A percentile compares a stretch with the other conserved stretches of the same genome.
Conservation (phyloP, 2,888 invertebrate genomes). For the Tanytarsus gracilentus region DNA sequence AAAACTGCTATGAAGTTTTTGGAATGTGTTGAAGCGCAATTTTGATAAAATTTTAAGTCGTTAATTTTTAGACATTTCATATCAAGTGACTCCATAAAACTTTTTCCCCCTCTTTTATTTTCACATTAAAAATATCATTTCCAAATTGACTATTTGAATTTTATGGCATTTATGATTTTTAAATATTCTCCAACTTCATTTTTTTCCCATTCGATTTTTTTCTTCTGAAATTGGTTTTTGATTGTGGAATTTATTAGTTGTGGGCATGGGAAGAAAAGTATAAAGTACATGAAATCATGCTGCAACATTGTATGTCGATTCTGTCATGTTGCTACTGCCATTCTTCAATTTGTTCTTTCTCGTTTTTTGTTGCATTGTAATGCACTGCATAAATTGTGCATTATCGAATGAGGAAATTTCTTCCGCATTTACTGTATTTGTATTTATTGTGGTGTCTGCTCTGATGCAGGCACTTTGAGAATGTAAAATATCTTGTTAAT, state of each 20-base stretch:
- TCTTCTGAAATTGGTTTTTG: slow-evolving; percentile 1
- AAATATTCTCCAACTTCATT: slow-evolving; percentile 1
- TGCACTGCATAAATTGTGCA: background rate
- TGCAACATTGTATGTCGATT: slow-evolving; percentile 1
- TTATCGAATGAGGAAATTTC: too few relatives aligned
- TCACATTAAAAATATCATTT: too few relatives aligned
- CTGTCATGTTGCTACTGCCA: background rate
- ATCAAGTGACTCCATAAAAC: background rate
- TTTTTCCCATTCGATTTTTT: background rate
- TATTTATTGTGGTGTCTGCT: too few relatives aligned
- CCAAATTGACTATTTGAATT: slow-evolving; percentile 8
- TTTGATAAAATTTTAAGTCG: background rate
- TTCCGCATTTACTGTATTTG: too few relatives aligned
- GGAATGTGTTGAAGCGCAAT: background rate
- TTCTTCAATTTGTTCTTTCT: too few relatives aligned
- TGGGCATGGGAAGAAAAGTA: too few relatives aligned
- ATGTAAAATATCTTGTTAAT: too few relatives aligned
- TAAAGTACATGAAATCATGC: background rate
- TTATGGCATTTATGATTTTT: slow-evolving; percentile 7
- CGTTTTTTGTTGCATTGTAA: background rate
- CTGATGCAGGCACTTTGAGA: too few relatives aligned
- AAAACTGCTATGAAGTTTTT: background rate
- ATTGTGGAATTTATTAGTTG: slow-evolving; percentile 13
- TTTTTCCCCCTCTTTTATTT: too few relatives aligned
- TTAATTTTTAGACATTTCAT: background rate